These are phyloP conservation scores for Isurus oxyrinchus DNA, from an alignment of 2,113 vertebrate genomes.

Conservation along the genomic window DNA sequence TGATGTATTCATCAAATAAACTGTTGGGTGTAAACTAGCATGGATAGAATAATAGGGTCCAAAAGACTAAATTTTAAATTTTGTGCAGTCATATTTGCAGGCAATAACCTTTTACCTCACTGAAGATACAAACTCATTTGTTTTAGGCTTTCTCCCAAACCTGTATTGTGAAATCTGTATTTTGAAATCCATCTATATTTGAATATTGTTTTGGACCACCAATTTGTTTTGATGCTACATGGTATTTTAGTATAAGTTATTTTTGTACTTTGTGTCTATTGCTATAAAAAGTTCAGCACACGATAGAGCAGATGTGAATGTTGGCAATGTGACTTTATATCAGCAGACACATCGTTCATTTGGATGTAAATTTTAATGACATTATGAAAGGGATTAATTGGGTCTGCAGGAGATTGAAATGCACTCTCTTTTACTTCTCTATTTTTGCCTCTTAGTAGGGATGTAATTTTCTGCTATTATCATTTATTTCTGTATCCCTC, in stretches of 20 bases:
- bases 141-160: neutral
- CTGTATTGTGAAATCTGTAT: neutral
- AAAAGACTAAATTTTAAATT: neutral
- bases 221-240: neutral
- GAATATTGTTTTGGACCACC: neutral
- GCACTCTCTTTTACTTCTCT: conserved; percentile 38
- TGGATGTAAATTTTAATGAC: conserved; percentile 50
- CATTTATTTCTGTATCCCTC: conserved; percentile 46
- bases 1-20: neutral
- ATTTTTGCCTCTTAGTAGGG: conserved; percentile 41
- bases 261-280: neutral
- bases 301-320: conserved; percentile 56
- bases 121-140: neutral
- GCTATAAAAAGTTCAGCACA: conserved; percentile 39
- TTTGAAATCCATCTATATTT: neutral
- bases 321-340: conserved; percentile 48
- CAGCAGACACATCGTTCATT: conserved; percentile 45
- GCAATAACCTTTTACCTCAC: neutral
- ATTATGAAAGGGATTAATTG: conserved; percentile 50
- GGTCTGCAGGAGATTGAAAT: conserved; percentile 41
- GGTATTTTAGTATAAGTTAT: neutral
- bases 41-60: neutral
- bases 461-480: conserved; percentile 41
- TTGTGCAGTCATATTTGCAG: neutral
- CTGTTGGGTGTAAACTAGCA: neutral